These are phyloP conservation scores for Callimorpha dominula DNA, from an alignment of 2,888 invertebrate species.

Conservation along the genomic window DNA sequence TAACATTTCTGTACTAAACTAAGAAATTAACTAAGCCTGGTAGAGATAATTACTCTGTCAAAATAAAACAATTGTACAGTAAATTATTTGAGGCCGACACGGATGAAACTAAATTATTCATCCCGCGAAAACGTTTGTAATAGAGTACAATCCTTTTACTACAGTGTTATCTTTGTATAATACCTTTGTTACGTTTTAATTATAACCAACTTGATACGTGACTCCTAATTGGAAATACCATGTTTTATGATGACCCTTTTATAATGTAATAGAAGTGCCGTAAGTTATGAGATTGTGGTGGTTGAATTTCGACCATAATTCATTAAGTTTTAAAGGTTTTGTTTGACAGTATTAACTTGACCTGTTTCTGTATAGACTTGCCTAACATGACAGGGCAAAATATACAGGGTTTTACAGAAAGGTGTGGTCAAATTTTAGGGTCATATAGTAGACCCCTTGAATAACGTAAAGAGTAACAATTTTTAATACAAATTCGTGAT, in stretches of 20 bases:
- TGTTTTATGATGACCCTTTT: neutral
- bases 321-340: too few relatives aligned
- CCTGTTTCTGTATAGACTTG: too few relatives aligned
- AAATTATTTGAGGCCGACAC: neutral
- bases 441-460: too few relatives aligned
- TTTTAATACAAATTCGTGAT: too few relatives aligned
- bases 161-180: constrained; percentile 6
- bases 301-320: too few relatives aligned
- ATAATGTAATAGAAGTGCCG: neutral
- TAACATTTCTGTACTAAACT: neutral
- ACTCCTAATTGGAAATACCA: neutral
- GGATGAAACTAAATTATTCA: constrained; percentile 4
- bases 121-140: constrained; percentile 4
- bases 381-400: too few relatives aligned
- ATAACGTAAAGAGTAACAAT: too few relatives aligned
- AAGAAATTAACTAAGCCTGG: neutral
- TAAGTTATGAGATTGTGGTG: too few relatives aligned
- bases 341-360: too few relatives aligned
- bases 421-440: too few relatives aligned
- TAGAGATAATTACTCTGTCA: neutral
- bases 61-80: constrained; percentile 2
- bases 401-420: too few relatives aligned
- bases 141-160: constrained; percentile 9
- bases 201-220: constrained; percentile 8
- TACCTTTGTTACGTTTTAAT: constrained; percentile 15